Evolutionary conservation across 2,888 invertebrate species (phyloP).

Genomic region (Temnothorax ravouxi): DNA sequence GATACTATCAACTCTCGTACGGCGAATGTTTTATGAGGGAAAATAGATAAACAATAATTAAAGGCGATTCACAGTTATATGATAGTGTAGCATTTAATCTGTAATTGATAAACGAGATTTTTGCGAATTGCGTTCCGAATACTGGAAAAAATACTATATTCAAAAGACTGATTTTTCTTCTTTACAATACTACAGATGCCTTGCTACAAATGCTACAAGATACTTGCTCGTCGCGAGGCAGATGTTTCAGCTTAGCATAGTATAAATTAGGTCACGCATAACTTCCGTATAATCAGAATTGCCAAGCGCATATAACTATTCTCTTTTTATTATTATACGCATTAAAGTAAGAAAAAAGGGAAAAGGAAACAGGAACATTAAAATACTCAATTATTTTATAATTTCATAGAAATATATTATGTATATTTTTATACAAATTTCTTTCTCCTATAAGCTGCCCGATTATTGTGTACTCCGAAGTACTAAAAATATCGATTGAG

Average conservation of each 20-base stretch:
- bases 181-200: background rate
- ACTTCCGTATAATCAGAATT: conserved; percentile 59
- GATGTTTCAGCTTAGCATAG: conserved; percentile 72
- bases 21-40: background rate
- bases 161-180: background rate
- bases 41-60: background rate
- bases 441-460: conserved; percentile 44
- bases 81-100: background rate
- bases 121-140: background rate
- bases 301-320: conserved; percentile 13
- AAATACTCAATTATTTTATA: conserved; percentile 16
- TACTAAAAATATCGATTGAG: conserved; percentile 62
- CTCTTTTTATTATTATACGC: background rate
- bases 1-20: conserved; percentile 65
- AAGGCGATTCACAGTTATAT: background rate
- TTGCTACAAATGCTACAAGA: conserved; percentile 50
- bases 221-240: conserved; percentile 65
- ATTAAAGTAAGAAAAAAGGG: background rate
- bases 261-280: conserved; percentile 74
- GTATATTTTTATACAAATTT: conserved; percentile 60
- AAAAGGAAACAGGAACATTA: background rate
- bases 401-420: conserved; percentile 39
- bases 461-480: background rate
- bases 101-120: background rate
- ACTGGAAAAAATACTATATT: background rate